phyloP scores from a whole-genome alignment of 1,140 invertebrate species.

The Arion vulgaris region DNA sequence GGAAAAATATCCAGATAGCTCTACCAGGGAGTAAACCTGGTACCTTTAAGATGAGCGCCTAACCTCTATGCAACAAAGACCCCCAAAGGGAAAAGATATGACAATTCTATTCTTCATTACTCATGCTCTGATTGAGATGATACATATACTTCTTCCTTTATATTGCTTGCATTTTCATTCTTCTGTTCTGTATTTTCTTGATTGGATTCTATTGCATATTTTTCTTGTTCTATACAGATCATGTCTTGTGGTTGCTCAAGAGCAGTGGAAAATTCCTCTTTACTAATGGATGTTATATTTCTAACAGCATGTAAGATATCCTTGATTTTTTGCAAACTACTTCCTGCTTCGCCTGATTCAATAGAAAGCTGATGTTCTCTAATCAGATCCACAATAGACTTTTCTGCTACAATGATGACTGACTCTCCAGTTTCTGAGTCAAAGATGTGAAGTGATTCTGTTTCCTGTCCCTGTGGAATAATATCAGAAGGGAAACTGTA shows the following conservation, averaged over 20 bases:
- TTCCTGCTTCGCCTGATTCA: background rate
- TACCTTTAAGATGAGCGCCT: too few relatives aligned
- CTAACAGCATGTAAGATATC: slow-evolving; percentile 21
- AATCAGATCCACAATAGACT: slow-evolving; percentile 29
- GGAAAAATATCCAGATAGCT: too few relatives aligned
- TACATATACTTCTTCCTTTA: too few relatives aligned
- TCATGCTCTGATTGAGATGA: too few relatives aligned
- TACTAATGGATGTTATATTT: background rate
- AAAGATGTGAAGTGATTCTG: slow-evolving; percentile 28
- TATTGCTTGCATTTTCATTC: background rate
- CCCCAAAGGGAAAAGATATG: too few relatives aligned
- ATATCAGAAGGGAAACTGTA: background rate
- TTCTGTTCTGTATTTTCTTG: background rate
- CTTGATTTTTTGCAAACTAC: slow-evolving; percentile 29
- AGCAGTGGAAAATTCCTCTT: background rate
- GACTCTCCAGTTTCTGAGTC: slow-evolving; percentile 35
- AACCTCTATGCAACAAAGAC: too few relatives aligned
- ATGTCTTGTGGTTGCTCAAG: background rate
- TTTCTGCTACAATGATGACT: slow-evolving; percentile 34
- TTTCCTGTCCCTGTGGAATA: slow-evolving; percentile 19
- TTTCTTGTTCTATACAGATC: background rate
- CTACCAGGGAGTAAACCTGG: too few relatives aligned
- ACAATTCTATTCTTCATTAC: too few relatives aligned
- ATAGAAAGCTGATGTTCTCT: slow-evolving; percentile 12
- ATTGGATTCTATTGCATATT: background rate